phyloP scores from a whole-genome alignment of 92 coral and sea anemone species.

The Palythoa grandis region DNA sequence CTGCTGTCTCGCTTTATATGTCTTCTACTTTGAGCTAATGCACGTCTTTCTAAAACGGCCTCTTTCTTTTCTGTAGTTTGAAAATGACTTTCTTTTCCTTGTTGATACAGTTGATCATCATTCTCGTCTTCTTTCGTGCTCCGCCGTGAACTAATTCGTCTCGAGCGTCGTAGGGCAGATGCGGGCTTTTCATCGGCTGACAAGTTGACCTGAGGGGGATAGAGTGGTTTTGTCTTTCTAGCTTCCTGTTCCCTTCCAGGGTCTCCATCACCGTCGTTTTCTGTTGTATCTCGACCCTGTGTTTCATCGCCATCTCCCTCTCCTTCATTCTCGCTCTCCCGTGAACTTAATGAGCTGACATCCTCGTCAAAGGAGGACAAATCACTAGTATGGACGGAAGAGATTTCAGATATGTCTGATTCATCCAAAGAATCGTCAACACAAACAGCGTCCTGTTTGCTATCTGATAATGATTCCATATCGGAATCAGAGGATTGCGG shows the following conservation, averaged over 20 bases:
- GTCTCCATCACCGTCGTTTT: neutral
- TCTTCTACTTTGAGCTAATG: neutral
- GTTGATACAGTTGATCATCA: slow-evolving; percentile 44
- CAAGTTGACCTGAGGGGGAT: slow-evolving; percentile 17
- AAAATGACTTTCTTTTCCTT: slow-evolving; percentile 18
- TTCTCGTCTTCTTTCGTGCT: slow-evolving; percentile 65
- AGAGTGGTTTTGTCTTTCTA: neutral
- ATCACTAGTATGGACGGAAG: slow-evolving; percentile 98
- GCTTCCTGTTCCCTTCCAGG: neutral
- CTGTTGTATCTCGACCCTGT: slow-evolving; percentile 9
- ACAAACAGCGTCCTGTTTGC: slow-evolving; percentile 11
- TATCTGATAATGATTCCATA: slow-evolving; percentile 2
- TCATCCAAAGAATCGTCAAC: slow-evolving; percentile 74
- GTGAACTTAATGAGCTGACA: slow-evolving; percentile 65
- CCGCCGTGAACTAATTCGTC: slow-evolving; percentile 68
- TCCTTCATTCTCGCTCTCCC: slow-evolving; percentile 44
- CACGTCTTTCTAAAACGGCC: slow-evolving; percentile 7
- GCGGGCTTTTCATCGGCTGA: slow-evolving; percentile 18
- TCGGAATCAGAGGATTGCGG: neutral
- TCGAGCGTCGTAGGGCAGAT: slow-evolving; percentile 54
- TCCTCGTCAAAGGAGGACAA: slow-evolving; percentile 94
- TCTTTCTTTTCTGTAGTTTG: slow-evolving; percentile 32
- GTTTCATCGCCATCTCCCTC: slow-evolving; percentile 32
- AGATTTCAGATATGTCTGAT: slow-evolving; percentile 89
- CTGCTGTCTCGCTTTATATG: slow-evolving; percentile 19